Evolutionary conservation across 2,888 invertebrate genomes (phyloP).

Genomic region (Drosophila mimica): DNA sequence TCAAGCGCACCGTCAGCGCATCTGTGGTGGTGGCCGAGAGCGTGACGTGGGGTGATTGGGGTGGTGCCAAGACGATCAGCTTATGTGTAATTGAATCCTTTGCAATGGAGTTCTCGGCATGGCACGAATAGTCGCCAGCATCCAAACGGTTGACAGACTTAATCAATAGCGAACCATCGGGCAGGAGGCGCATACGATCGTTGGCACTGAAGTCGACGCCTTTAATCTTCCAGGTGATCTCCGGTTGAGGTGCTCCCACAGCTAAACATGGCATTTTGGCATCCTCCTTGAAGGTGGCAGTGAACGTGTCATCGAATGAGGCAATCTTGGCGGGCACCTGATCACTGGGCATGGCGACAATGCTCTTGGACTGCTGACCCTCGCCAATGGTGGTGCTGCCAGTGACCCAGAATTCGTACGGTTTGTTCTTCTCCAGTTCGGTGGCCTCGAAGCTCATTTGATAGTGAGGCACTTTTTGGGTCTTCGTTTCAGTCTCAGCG

Average conservation of each 20-base stretch:
- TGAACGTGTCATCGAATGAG: constrained; percentile 97
- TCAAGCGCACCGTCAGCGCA: constrained; percentile 90
- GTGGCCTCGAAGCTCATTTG: constrained; percentile 95
- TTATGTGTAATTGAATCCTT: constrained; percentile 96
- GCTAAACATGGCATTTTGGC: constrained; percentile 96
- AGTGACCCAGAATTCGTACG: constrained; percentile 97
- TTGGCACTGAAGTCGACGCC: constrained; percentile 91
- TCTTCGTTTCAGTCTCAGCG: constrained; percentile 88
- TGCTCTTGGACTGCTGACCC: constrained; percentile 95
- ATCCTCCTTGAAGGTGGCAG: constrained; percentile 96
- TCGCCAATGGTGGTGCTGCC: constrained; percentile 97
- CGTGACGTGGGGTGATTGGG: constrained; percentile 91
- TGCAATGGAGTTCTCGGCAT: constrained; percentile 96
- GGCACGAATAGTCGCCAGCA: constrained; percentile 97
- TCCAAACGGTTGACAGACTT: constrained; percentile 95
- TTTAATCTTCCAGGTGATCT: constrained; percentile 95
- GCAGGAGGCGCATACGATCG: constrained; percentile 92
- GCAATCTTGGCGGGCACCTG: constrained; percentile 96
- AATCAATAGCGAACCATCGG: constrained; percentile 96
- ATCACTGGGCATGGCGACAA: constrained; percentile 92
- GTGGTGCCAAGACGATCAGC: constrained; percentile 92
- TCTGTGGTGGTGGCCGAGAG: constrained; percentile 91
- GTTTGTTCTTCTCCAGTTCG: constrained; percentile 91
- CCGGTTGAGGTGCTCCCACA: constrained; percentile 95
- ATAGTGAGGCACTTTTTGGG: constrained; percentile 92